Base-by-base conservation (phyloP, 2,888 invertebrate genomes). In the Caenorhabditis becei region DNA sequence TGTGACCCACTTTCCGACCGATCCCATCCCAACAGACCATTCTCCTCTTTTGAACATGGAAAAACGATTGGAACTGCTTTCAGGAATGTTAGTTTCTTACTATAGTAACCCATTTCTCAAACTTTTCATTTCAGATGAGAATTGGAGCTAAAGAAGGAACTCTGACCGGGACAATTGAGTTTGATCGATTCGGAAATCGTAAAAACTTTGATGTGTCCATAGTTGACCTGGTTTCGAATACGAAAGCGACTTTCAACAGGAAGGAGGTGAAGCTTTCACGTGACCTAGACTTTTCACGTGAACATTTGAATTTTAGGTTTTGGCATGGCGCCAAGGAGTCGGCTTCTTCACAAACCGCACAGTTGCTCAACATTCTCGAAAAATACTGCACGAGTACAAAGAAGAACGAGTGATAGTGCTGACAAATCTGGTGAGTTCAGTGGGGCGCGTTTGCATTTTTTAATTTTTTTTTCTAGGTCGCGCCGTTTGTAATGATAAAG, bases 401-500 rank as follows among this genome's bases (percentile, higher is more conserved):
- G 82, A 82, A 20, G 86, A 87, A 47, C 77, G 83, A 18, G 88
- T 90, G n/a, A 83, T 83, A 61, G 86, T 89, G n/a, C 83, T 83
- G 18, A 89, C 88, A 0, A 83, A 83, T 41, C 53, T 78, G 71
- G 87, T 84, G 23, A 18, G 72, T 71, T 24, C 5, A 24, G 1
- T 58, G 23, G 35, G 28, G 18, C n/a, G 16, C 54, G 10, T 32
- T 56, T 58, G 14, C 26, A 58, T 20, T 26, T 35, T 18, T 11
- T 20, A 11, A 18, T 5, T 32, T 18, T 58, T 4, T 1, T 37
- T 49, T 80, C 35, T 92, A 97, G 96, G 95, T 94, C 89, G 94
- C 94, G 51, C 97, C 97, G 0, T 97, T 97, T 89, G 95, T 95
- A 14, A 96, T 96, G 95, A 91, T 95, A 18, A 96, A 94, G 91